phyloP scores from a whole-genome alignment of 2,797 vertebrate genomes.

The Alcedo quadribrachys region DNA sequence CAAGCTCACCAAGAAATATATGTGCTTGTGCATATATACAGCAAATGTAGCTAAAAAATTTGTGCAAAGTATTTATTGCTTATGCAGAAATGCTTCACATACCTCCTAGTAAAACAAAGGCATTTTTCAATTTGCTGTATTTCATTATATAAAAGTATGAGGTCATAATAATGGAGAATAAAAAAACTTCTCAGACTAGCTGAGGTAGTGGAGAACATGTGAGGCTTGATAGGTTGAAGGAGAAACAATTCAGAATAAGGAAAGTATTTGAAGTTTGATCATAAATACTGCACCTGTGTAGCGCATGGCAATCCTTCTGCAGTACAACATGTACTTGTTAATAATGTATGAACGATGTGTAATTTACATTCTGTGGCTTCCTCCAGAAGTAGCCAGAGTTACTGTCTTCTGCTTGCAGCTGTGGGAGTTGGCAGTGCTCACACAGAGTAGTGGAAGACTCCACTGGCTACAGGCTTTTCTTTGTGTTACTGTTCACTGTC shows the following conservation, averaged over 20 bases:
- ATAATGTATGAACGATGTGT: neutral
- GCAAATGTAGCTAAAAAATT: neutral
- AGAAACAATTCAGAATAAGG: neutral
- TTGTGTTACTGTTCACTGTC: neutral
- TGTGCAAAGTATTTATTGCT: neutral
- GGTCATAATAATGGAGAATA: neutral
- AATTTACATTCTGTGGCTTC: neutral
- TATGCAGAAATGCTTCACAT: neutral
- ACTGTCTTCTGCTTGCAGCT: neutral
- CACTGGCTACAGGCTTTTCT: neutral
- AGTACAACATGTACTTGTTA: neutral
- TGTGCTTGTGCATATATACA: neutral
- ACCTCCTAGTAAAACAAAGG: neutral
- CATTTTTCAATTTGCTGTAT: neutral
- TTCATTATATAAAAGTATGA: neutral
- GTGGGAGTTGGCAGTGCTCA: neutral
- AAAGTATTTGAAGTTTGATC: neutral
- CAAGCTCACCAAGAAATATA: neutral
- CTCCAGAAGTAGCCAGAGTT: neutral
- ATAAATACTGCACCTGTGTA: neutral
- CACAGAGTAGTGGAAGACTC: accelerated
- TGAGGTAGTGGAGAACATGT: neutral
- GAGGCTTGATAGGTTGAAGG: neutral
- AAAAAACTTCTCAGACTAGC: neutral
- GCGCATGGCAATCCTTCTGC: neutral